Base-by-base conservation (phyloP, 2,888 invertebrate species). In the Ormia ochracea region DNA sequence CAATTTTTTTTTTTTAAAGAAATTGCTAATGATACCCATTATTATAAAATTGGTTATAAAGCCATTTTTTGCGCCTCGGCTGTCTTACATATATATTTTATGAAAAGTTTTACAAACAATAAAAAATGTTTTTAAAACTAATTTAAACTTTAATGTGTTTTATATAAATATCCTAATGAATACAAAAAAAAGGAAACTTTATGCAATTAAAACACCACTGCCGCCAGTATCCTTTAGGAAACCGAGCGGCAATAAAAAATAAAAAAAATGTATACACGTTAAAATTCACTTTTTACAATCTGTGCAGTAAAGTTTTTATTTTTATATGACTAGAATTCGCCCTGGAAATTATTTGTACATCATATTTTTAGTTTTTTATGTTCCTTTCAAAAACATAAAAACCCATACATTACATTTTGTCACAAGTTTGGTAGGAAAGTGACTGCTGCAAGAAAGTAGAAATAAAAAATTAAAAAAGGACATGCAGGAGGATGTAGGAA, bases 61-160 rank as follows among this genome's bases (percentile, higher is more conserved):
- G n/a, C n/a, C n/a, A n/a, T n/a, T n/a, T n/a, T n/a, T n/a, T n/a
- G n/a, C n/a, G n/a, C n/a, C n/a, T n/a, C n/a, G n/a, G n/a, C n/a
- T n/a, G n/a, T n/a, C n/a, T n/a, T n/a, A n/a, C n/a, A n/a, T n/a
- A n/a, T n/a, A n/a, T n/a, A n/a, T n/a, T n/a, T n/a, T n/a, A n/a
- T n/a, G n/a, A 38, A 66, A 59, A 63, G 48, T 74, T 70, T 74
- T 48, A 52, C 59, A 70, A 79, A 75, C 79, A 75, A 65, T 69
- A 79, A 79, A 75, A 79, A 79, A 63, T 31, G 45, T 54, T 79
- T 66, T 52, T 36, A 58, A 74, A 75, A 79, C 74, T 79, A 79
- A 79, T 79, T 75, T 75, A 70, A 79, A 75, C 52, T 79, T 70
- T 65, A 78, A 74, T 78, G 14, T 56, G 38, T 68, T 58, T 58